These are phyloP conservation scores for Arvicola amphibius DNA, from an alignment of 2,797 vertebrate species.

Conservation along the genomic window DNA sequence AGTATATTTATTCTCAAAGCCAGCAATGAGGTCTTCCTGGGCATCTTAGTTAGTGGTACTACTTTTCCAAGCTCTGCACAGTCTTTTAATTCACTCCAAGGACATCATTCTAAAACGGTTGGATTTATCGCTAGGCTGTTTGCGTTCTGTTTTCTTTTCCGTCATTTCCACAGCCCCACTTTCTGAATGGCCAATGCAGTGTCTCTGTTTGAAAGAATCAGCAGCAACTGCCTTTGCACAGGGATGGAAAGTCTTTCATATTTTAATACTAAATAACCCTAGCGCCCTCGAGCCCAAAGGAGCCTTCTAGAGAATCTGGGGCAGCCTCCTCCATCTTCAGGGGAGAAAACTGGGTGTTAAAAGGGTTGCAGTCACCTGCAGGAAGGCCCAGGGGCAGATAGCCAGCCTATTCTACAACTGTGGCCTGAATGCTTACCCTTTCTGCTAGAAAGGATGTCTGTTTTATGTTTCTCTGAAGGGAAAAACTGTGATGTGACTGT, in stretches of 20 bases:
- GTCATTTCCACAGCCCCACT: neutral
- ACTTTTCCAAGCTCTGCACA: neutral
- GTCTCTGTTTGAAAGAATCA: neutral
- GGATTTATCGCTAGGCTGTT: neutral
- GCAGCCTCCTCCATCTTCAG: neutral
- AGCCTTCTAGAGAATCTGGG: neutral
- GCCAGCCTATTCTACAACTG: neutral
- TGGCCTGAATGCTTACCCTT: neutral
- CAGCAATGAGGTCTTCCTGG: neutral
- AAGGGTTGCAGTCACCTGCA: neutral
- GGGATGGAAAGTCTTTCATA: neutral
- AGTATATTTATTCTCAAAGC: neutral
- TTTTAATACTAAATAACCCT: neutral
- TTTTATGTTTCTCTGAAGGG: constrained; percentile 54
- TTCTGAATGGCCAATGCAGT: neutral
- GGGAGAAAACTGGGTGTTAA: neutral
- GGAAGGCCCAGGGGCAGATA: neutral
- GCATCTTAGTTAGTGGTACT: neutral
- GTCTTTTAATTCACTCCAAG: neutral
- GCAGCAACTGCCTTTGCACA: neutral
- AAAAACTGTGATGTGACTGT: constrained; percentile 14
- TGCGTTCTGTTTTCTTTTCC: neutral
- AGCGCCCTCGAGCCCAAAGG: neutral
- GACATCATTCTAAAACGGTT: neutral
- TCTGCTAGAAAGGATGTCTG: constrained; percentile 8